Evolutionary conservation across 2,797 vertebrate species (phyloP).

Genomic region (Loris lydekkerianus): DNA sequence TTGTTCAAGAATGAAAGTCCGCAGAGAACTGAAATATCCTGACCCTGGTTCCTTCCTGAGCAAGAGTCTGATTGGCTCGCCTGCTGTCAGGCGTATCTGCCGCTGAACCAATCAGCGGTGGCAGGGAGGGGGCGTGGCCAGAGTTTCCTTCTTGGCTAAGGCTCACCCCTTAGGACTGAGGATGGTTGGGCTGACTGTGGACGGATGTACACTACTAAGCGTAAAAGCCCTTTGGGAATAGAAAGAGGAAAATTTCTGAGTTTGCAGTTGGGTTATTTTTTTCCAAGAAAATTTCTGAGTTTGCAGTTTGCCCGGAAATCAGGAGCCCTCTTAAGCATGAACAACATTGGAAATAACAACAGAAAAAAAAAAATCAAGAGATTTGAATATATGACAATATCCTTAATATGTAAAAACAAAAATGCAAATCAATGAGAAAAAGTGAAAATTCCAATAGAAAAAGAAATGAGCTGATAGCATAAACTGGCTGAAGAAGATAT

Average conservation of each 20-base stretch:
- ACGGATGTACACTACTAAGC: rapidly evolving
- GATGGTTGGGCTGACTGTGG: neutral
- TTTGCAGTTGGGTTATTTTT: neutral
- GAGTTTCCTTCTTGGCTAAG: rapidly evolving
- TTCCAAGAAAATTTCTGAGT: neutral
- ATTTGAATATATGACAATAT: neutral
- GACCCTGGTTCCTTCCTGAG: neutral
- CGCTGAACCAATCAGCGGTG: neutral
- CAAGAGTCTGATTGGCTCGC: neutral
- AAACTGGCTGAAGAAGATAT: neutral
- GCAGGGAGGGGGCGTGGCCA: neutral
- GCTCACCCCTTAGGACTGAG: neutral
- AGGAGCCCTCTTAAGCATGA: neutral
- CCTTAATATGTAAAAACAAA: neutral
- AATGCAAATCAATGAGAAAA: neutral
- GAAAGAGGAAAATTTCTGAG: neutral
- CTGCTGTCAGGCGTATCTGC: neutral
- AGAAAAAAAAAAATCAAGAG: neutral
- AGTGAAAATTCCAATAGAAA: neutral
- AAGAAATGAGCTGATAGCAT: neutral
- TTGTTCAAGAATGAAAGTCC: neutral
- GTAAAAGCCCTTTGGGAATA: neutral
- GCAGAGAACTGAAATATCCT: neutral
- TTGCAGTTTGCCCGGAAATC: neutral
- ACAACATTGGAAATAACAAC: neutral